Evolutionary conservation across 2,113 vertebrate genomes (phyloP).

Genomic region (Ageneiosus marmoratus): DNA sequence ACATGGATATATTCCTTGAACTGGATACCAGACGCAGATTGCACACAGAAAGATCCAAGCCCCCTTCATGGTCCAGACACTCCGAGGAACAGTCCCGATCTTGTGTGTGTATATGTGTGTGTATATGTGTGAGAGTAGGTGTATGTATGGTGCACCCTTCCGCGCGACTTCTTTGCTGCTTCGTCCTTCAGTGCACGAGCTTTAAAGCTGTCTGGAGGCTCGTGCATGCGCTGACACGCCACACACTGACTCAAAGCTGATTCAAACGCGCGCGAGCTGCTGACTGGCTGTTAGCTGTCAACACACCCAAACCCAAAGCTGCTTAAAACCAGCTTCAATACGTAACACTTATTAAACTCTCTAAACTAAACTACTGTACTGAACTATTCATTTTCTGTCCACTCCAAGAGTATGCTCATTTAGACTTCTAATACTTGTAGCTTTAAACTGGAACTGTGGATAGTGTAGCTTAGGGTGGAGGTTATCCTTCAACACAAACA

Average conservation of each 20-base stretch:
- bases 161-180: not conserved
- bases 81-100: not conserved
- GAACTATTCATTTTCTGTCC: too few relatives aligned
- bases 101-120: not conserved
- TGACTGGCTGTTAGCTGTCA: not conserved
- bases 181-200: not conserved
- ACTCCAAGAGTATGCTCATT: too few relatives aligned
- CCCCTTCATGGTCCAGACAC: conserved; percentile 45
- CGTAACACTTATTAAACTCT: too few relatives aligned
- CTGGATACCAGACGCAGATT: conserved; percentile 45
- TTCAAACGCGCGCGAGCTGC: not conserved
- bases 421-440: too few relatives aligned
- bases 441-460: too few relatives aligned
- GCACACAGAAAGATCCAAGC: conserved; percentile 58
- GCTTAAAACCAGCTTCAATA: not conserved
- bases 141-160: not conserved
- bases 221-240: conserved; percentile 25
- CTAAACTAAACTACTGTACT: too few relatives aligned
- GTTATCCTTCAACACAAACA: too few relatives aligned
- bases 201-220: not conserved
- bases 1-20: conserved; percentile 51
- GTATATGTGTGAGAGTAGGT: not conserved
- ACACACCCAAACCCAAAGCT: not conserved
- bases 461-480: too few relatives aligned
- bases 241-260: not conserved